Evolutionary conservation across 2,888 invertebrate genomes (phyloP).

Genomic region (Lithophane socia): DNA sequence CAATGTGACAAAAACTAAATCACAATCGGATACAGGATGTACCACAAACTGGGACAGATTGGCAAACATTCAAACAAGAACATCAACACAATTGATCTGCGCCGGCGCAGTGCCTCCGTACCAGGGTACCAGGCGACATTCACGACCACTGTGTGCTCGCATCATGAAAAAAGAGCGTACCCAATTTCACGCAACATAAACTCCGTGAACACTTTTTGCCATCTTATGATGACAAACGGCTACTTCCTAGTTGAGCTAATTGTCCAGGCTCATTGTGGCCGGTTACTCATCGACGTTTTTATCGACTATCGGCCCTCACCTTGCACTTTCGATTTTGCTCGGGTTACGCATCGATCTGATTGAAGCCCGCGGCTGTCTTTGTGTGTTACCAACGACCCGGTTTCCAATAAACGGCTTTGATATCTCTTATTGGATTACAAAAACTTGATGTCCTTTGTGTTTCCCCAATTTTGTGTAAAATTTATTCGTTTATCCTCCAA

Average conservation of each 20-base stretch:
- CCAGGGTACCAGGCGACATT: slow-evolving; percentile 58
- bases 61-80: slow-evolving; percentile 53
- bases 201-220: slow-evolving; percentile 85
- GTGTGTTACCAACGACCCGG: slow-evolving; percentile 61
- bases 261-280: slow-evolving; percentile 78
- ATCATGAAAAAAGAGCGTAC: slow-evolving; percentile 76
- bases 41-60: slow-evolving; percentile 57
- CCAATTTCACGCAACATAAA: slow-evolving; percentile 89
- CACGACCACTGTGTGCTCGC: slow-evolving; percentile 67
- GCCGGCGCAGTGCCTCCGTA: slow-evolving; percentile 38
- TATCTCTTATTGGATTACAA: slow-evolving; percentile 56
- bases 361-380: slow-evolving; percentile 62
- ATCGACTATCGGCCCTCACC: slow-evolving; percentile 78
- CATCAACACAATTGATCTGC: slow-evolving; percentile 44
- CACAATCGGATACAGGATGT: slow-evolving; percentile 51
- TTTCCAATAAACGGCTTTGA: slow-evolving; percentile 68
- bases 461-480: slow-evolving; percentile 64
- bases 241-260: slow-evolving; percentile 86
- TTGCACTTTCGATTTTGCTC: slow-evolving; percentile 86
- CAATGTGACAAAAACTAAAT: slow-evolving; percentile 43
- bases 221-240: slow-evolving; percentile 84
- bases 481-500: slow-evolving; percentile 58
- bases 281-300: slow-evolving; percentile 83
- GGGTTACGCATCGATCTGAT: slow-evolving; percentile 69
- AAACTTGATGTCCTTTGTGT: slow-evolving; percentile 65